Percentiles rank a stretch among this genome's conserved stretches.
Conservation (phyloP, 2,797 vertebrate genomes). For the Phalloptychus januarius region DNA sequence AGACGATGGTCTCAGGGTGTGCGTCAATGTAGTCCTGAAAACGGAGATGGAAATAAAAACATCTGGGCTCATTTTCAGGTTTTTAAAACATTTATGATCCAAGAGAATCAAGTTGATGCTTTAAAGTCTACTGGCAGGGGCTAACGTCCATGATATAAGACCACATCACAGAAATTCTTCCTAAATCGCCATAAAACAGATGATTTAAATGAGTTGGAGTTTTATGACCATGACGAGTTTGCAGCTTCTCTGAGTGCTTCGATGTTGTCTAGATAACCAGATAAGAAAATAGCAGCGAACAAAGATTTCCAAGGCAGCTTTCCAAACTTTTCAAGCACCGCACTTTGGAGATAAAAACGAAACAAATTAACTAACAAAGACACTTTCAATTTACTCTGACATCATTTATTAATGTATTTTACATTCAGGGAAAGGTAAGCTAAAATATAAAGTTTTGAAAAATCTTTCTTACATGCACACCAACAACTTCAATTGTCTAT, state of each 20-base stretch:
- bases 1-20: constrained; percentile 94
- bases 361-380: no score
- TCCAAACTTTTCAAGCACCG: no score
- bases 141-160: neutral
- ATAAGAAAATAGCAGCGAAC: neutral
- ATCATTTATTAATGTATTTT: no score
- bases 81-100: neutral
- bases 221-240: neutral
- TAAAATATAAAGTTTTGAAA: no score
- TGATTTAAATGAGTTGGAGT: neutral
- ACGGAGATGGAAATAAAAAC: constrained; percentile 33
- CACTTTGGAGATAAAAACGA: no score
- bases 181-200: neutral
- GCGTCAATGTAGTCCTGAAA: constrained; percentile 96
- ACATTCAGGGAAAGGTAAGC: no score
- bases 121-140: neutral
- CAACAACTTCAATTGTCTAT: no score
- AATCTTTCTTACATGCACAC: no score
- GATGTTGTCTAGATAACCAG: neutral
- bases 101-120: neutral
- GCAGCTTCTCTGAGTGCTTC: neutral
- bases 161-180: neutral
- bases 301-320: no score
- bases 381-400: no score
- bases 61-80: neutral